Percentiles rank a stretch among this genome's conserved stretches.
These are phyloP conservation scores for Ondatra zibethicus DNA, from an alignment of 2,113 vertebrate genomes.

Conservation along the genomic window DNA sequence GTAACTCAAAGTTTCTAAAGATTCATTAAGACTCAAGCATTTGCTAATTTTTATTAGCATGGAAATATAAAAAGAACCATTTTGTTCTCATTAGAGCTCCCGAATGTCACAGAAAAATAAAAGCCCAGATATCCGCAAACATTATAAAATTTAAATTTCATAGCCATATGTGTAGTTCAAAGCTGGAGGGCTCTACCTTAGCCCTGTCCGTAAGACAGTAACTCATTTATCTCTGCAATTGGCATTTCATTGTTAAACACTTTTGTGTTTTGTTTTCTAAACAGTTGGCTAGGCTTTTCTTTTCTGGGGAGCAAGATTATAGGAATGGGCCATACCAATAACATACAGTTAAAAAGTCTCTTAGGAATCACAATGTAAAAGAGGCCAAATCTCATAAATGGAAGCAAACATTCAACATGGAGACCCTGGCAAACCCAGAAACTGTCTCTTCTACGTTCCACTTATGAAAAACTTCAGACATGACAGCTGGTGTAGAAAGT, in stretches of 20 bases:
- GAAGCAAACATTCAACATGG: slow-evolving; percentile 55
- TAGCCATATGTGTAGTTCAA: slow-evolving; percentile 85
- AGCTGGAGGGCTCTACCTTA: slow-evolving; percentile 84
- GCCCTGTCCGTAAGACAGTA: slow-evolving; percentile 83
- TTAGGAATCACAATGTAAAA: slow-evolving; percentile 62
- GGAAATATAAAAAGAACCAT: slow-evolving; percentile 17
- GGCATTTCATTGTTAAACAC: slow-evolving; percentile 83
- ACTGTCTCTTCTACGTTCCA: not conserved
- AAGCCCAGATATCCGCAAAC: slow-evolving; percentile 87
- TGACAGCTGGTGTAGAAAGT: slow-evolving; percentile 74
- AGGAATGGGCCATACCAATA: slow-evolving; percentile 64
- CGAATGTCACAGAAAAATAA: slow-evolving; percentile 82
- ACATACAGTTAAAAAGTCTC: slow-evolving; percentile 70
- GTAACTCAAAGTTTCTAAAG: slow-evolving; percentile 72
- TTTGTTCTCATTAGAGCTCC: slow-evolving; percentile 62
- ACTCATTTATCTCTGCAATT: slow-evolving; percentile 85
- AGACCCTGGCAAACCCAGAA: slow-evolving; percentile 59
- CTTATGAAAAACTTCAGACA: slow-evolving; percentile 70
- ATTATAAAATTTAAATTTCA: slow-evolving; percentile 88
- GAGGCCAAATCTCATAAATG: slow-evolving; percentile 48
- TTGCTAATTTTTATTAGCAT: slow-evolving; percentile 67
- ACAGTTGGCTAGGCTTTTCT: slow-evolving; percentile 81
- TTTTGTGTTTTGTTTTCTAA: slow-evolving; percentile 70
- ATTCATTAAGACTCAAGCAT: slow-evolving; percentile 76
- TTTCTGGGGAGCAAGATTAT: slow-evolving; percentile 71